Evolutionary conservation across 2,888 invertebrate species (phyloP), one percentile per base, ranked within the genome.

Genomic region (Lasioglossum leucozonium): DNA sequence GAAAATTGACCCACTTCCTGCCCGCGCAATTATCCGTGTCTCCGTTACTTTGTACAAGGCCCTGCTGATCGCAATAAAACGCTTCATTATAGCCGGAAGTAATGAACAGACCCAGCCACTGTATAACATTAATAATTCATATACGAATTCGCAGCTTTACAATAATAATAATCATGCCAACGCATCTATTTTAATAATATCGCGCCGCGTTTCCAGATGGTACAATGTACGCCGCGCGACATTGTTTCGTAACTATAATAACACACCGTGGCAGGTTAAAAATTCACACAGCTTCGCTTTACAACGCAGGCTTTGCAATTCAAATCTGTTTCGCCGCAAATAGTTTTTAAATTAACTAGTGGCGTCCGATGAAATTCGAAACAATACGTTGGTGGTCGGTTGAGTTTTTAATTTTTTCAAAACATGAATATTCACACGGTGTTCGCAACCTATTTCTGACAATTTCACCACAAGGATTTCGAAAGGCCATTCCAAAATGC

Each of bases 1-100:
- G 83, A 83, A 82, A 83, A 83, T 83, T 72, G 83, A 82, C 83
- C 83, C 76, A 82, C 72, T 82, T 83, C 65, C 76, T 67, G 83
- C 22, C 37, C 51, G 83, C 30, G 76, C 82, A 83, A 76, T 83
- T 83, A 82, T 82, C 82, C 62, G 72, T 72, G 42, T 72, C 83
- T 82, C 76, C 83, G 76, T 82, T 75, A 72, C 76, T 83, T 83
- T 83, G 83, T 83, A 44, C 72, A 72, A 37, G 72, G 65, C 44
- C 72, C 47, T 11, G 42, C 5, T 40, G 76, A 82, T 83, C 82
- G 76, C 65, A 47, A 82, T 83, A 82, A 82, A 83, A 83, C 82
- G 37, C 44, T 26, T 42, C 81, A 72, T 81, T 67, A 71, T 62
- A 58, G 40, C 22, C 58, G 75, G 65, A 76, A 81, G 72, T 76